A percentile compares a stretch with the other conserved stretches of the same genome.
Conservation (phyloP, 2,113 vertebrate genomes). For the Noctilio leporinus region DNA sequence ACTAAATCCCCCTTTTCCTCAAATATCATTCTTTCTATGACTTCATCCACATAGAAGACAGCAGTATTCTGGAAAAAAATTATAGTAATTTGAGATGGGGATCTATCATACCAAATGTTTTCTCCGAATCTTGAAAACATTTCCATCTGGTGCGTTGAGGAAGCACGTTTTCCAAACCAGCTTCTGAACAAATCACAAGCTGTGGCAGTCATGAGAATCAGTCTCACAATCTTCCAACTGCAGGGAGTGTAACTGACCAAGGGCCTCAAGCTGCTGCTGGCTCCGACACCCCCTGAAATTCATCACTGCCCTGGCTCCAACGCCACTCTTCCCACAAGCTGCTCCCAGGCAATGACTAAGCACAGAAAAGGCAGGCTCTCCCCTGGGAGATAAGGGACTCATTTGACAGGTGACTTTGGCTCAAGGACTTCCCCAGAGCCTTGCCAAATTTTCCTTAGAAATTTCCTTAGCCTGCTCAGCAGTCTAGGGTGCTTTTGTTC, state of each 20-base stretch:
- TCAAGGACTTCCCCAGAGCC: not conserved
- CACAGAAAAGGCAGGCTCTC: not conserved
- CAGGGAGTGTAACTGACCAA: not conserved
- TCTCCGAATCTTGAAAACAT: conserved; percentile 35
- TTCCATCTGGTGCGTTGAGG: conserved; percentile 20
- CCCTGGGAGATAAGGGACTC: not conserved
- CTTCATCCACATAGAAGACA: conserved; percentile 20
- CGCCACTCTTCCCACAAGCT: not conserved
- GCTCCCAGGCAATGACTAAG: not conserved
- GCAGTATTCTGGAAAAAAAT: conserved; percentile 30
- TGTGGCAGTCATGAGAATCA: not conserved
- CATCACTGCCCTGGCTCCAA: not conserved
- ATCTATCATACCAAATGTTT: conserved; percentile 47
- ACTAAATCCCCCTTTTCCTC: not conserved
- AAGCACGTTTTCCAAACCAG: conserved; percentile 11
- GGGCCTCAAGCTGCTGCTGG: not conserved
- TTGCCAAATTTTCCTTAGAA: not conserved
- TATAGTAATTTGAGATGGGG: not conserved
- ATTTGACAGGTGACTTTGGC: not conserved
- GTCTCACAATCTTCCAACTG: not conserved
- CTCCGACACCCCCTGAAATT: not conserved
- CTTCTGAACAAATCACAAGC: not conserved
- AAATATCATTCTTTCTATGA: conserved; percentile 16
- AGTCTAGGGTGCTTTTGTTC: not conserved
- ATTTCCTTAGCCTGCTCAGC: not conserved